Evolutionary conservation across 2,797 vertebrate genomes (phyloP).

Genomic region (Thunnus albacares): DNA sequence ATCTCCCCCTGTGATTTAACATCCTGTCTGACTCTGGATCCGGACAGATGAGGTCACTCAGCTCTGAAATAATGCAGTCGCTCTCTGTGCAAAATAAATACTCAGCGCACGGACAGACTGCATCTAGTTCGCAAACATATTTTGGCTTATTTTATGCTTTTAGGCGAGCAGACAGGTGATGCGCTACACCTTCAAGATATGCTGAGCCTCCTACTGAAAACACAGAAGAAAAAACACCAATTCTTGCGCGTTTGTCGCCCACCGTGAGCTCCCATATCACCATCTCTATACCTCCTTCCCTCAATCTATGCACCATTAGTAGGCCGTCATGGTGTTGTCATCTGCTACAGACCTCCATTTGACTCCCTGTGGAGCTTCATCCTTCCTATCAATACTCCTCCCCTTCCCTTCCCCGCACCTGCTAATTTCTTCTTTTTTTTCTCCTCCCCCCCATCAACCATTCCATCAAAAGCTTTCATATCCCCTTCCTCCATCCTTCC

Average conservation of each 20-base stretch:
- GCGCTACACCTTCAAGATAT: slow-evolving; percentile 1
- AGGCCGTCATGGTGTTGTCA: slow-evolving; percentile 22
- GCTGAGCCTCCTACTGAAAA: slow-evolving; percentile 11
- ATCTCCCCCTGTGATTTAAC: slow-evolving; percentile 61
- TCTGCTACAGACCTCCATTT: slow-evolving; percentile 33
- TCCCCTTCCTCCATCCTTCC: slow-evolving; percentile 13
- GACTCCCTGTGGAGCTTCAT: slow-evolving; percentile 41
- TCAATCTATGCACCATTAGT: slow-evolving; percentile 27
- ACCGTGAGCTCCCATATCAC: background rate
- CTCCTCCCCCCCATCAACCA: slow-evolving; percentile 36
- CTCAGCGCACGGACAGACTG: background rate
- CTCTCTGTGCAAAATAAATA: slow-evolving; percentile 39
- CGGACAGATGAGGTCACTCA: slow-evolving; percentile 69
- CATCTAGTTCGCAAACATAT: slow-evolving; percentile 2
- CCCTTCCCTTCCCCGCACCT: slow-evolving; percentile 15
- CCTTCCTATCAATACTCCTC: slow-evolving; percentile 24
- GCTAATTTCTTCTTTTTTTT: slow-evolving; percentile 31
- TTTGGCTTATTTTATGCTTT: background rate
- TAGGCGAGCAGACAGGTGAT: background rate
- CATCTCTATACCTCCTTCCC: slow-evolving; percentile 10
- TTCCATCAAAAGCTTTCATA: slow-evolving; percentile 46
- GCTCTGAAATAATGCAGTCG: slow-evolving; percentile 50
- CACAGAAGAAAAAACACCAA: background rate
- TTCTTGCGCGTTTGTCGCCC: background rate
- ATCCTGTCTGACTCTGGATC: slow-evolving; percentile 58